Evolutionary conservation across 2,888 invertebrate genomes (phyloP).

Genomic region (Hipparchia semele): DNA sequence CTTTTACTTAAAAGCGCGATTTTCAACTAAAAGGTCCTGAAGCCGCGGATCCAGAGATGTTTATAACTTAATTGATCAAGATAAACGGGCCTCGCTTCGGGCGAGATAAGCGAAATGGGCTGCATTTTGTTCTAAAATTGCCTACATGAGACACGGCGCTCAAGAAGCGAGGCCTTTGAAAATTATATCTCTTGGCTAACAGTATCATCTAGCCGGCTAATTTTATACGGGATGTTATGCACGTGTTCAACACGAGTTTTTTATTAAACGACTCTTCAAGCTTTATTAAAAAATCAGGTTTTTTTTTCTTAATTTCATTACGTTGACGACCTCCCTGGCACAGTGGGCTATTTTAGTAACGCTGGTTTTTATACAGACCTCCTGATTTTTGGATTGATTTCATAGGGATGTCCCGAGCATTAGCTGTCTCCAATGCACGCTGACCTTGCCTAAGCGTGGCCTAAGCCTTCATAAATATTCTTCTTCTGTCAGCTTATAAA

Average conservation of each 20-base stretch:
- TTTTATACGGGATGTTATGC: neutral
- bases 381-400: too few species aligned
- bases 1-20: too few species aligned
- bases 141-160: conserved; percentile 10
- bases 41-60: neutral
- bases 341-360: too few species aligned
- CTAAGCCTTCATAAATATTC: too few species aligned
- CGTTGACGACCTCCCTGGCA: too few species aligned
- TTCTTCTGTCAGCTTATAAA: too few species aligned
- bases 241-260: neutral
- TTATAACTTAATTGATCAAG: neutral
- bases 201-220: conserved; percentile 4
- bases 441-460: too few species aligned
- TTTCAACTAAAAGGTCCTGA: neutral
- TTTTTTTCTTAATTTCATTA: too few species aligned
- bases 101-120: conserved; percentile 11
- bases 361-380: too few species aligned
- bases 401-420: too few species aligned
- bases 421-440: too few species aligned
- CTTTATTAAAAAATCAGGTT: too few species aligned
- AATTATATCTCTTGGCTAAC: conserved; percentile 15
- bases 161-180: conserved; percentile 11
- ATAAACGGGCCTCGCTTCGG: neutral
- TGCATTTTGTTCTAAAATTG: conserved; percentile 11
- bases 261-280: neutral